These are phyloP conservation scores for Carassius auratus DNA, from an alignment of 2,113 vertebrate species.

Conservation along the genomic window DNA sequence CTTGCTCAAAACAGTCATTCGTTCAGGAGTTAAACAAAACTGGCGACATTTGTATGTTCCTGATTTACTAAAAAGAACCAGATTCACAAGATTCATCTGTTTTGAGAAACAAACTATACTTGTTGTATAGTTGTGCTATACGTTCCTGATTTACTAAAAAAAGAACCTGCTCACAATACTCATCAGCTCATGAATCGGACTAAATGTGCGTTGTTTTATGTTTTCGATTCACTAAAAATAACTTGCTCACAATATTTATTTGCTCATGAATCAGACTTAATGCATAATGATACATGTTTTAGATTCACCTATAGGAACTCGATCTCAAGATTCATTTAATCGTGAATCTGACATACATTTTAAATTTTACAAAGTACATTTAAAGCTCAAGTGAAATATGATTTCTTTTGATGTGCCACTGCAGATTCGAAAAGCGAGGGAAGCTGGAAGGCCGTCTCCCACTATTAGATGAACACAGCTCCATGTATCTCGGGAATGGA, in stretches of 20 bases:
- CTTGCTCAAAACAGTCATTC: neutral
- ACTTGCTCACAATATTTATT: no score
- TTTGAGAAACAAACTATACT: neutral
- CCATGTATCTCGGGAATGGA: conserved; percentile 11
- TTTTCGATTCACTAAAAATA: neutral
- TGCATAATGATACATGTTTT: no score
- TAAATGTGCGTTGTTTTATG: no score
- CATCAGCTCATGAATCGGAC: neutral
- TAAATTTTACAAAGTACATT: neutral
- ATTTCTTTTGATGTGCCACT: neutral
- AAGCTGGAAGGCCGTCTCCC: neutral
- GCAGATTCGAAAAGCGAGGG: neutral
- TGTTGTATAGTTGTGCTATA: neutral
- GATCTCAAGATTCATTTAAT: neutral
- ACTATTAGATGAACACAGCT: conserved; percentile 24
- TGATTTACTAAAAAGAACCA: neutral
- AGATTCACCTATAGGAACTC: neutral
- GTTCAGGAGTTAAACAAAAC: neutral
- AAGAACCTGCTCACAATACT: no score
- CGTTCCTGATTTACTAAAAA: neutral
- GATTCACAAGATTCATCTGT: neutral
- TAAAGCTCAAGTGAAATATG: neutral
- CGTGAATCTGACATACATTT: no score
- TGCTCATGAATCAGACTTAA: neutral
- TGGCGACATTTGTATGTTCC: neutral